Evolutionary conservation across 2,113 vertebrate species (phyloP).

Genomic region (Astatotilapia flaviijosephi): DNA sequence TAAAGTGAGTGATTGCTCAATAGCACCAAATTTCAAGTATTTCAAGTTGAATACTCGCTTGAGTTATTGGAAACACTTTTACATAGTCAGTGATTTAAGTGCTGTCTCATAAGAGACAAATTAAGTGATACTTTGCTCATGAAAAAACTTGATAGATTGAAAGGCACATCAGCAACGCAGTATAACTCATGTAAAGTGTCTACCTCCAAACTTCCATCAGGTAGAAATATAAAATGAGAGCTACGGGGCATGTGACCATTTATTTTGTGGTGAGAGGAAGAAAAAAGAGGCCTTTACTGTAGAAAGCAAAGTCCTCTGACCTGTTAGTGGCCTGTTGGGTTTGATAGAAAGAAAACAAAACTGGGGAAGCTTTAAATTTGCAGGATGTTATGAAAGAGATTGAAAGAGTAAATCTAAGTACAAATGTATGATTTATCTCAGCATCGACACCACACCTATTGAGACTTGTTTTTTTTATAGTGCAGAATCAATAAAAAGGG

Average conservation of each 20-base stretch:
- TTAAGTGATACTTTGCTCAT: constrained; percentile 37
- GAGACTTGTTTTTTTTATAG: not conserved
- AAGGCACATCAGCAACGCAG: not conserved
- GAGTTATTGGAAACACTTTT: not conserved
- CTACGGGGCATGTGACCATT: not conserved
- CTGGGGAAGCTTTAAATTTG: not conserved
- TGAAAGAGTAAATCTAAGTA: not conserved
- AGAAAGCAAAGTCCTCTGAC: not conserved
- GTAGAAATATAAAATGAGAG: constrained; percentile 1
- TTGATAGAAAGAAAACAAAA: not conserved
- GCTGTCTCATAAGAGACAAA: constrained; percentile 41
- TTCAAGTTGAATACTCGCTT: not conserved
- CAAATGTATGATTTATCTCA: not conserved
- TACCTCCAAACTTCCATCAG: constrained; percentile 49
- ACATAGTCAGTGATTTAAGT: constrained; percentile 30
- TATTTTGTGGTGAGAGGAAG: not conserved
- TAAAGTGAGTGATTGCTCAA: not conserved
- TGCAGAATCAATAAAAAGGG: not conserved
- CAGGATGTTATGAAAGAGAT: not conserved
- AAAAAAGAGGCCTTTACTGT: not conserved
- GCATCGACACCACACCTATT: not conserved
- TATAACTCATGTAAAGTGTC: constrained; percentile 17
- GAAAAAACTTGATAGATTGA: constrained; percentile 47
- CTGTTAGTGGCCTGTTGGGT: not conserved
- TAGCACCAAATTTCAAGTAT: not conserved